Percentiles rank a stretch among this genome's conserved stretches.
phyloP scores from a whole-genome alignment of 30 jellyfish, hydroid and myxozoan genomes.

The Aurelia aurita complex sp. Pacific region DNA sequence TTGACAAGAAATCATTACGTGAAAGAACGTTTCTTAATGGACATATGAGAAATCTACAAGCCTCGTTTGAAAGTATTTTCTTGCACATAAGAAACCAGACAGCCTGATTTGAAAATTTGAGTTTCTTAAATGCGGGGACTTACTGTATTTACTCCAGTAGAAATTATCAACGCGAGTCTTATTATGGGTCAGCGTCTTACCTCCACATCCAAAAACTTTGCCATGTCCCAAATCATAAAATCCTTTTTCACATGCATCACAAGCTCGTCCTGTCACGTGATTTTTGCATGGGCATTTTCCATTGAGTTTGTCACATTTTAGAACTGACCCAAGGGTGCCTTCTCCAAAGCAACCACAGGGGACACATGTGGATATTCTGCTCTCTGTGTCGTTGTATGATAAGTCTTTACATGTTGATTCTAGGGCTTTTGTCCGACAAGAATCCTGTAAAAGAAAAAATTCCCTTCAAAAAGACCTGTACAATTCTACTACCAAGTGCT shows the following conservation, averaged over 20 bases:
- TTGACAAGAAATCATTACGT: too few relatives aligned
- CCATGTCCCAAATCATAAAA: slow-evolving; percentile 29
- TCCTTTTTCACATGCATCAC: slow-evolving; percentile 78
- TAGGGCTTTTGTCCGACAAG: slow-evolving; percentile 8
- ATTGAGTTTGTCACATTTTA: slow-evolving; percentile 58
- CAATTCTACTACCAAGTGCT: too few relatives aligned
- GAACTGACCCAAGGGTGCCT: slow-evolving; percentile 78
- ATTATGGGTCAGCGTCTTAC: slow-evolving; percentile 26
- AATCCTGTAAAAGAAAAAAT: slow-evolving; percentile 1
- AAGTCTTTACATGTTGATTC: slow-evolving; percentile 28
- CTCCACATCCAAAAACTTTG: slow-evolving; percentile 76
- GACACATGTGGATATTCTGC: slow-evolving; percentile 66
- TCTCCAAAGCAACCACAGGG: slow-evolving; percentile 82
- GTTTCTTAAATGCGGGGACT: too few relatives aligned
- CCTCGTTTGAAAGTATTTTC: too few relatives aligned
- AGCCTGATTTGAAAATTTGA: too few relatives aligned
- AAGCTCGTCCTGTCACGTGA: slow-evolving; percentile 69
- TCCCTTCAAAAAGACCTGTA: too few relatives aligned
- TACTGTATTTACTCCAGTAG: too few relatives aligned
- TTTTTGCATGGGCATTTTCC: slow-evolving; percentile 91
- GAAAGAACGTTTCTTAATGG: too few relatives aligned
- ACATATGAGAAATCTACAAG: too few relatives aligned
- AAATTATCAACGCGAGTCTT: too few relatives aligned
- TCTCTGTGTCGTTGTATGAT: slow-evolving; percentile 69
- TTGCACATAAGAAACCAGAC: too few relatives aligned